Conservation (phyloP, 2,888 invertebrate species). For the Eristalis tenax region DNA sequence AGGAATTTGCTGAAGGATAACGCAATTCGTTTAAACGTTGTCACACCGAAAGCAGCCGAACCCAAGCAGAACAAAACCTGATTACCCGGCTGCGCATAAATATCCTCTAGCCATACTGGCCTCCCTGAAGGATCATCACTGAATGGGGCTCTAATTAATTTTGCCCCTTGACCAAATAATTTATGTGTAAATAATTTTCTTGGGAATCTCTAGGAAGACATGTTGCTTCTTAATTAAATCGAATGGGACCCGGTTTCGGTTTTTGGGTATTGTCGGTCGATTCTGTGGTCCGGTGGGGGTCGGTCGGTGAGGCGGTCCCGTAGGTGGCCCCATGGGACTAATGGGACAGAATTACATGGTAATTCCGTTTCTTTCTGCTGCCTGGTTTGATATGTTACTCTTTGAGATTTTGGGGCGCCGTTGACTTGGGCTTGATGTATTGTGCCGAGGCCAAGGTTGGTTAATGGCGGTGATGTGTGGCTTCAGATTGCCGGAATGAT, state of each 20-base stretch:
- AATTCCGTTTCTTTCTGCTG: slow-evolving; percentile 46
- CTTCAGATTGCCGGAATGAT: slow-evolving; percentile 8
- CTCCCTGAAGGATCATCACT: slow-evolving; percentile 38
- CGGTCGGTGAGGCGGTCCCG: not conserved
- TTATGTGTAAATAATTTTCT: slow-evolving; percentile 67
- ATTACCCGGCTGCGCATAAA: slow-evolving; percentile 35
- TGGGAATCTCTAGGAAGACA: slow-evolving; percentile 65
- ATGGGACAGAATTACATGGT: slow-evolving; percentile 54
- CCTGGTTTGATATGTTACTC: slow-evolving; percentile 38
- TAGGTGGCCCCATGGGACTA: not conserved
- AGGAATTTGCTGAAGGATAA: slow-evolving; percentile 55
- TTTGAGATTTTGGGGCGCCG: slow-evolving; percentile 14
- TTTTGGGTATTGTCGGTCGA: slow-evolving; percentile 35
- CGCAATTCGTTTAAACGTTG: slow-evolving; percentile 57
- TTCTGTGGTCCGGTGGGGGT: slow-evolving; percentile 27
- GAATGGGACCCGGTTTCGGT: slow-evolving; percentile 32
- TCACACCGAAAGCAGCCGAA: slow-evolving; percentile 34
- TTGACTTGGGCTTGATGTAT: slow-evolving; percentile 34
- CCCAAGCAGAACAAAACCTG: not conserved
- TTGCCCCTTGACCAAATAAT: slow-evolving; percentile 68
- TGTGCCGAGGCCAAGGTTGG: not conserved
- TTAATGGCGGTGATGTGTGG: slow-evolving; percentile 46
- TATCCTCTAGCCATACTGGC: slow-evolving; percentile 33
- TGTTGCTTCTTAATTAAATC: slow-evolving; percentile 72
- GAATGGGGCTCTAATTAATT: slow-evolving; percentile 61